Evolutionary conservation across 2,113 vertebrate genomes (phyloP).

Genomic region (Elaphurus davidianus): DNA sequence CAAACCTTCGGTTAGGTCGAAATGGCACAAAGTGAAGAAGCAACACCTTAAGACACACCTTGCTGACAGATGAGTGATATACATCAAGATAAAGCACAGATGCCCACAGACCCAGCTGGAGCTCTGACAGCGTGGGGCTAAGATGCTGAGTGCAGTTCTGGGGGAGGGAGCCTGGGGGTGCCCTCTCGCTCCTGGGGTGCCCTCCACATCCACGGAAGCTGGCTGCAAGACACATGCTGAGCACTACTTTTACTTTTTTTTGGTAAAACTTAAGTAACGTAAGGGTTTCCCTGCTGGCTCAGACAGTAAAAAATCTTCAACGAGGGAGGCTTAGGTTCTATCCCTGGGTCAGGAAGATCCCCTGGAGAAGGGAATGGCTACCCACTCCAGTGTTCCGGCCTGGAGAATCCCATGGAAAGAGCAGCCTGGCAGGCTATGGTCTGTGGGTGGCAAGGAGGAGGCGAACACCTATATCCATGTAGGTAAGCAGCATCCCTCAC

Average conservation of each 20-base stretch:
- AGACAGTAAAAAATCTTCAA: neutral
- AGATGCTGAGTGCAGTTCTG: neutral
- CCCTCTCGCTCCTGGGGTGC: neutral
- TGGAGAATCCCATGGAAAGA: neutral
- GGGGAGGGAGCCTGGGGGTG: neutral
- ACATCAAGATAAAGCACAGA: neutral
- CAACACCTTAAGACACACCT: neutral
- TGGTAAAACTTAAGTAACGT: neutral
- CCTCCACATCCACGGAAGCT: neutral
- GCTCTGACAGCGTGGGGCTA: rapidly evolving
- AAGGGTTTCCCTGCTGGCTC: neutral
- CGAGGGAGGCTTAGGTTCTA: neutral
- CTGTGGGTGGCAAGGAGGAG: neutral
- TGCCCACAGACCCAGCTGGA: neutral
- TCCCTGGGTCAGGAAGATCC: neutral
- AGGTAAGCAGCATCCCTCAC: neutral
- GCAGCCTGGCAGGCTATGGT: neutral
- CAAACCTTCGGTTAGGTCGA: neutral
- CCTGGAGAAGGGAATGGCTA: neutral
- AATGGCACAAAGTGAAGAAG: neutral
- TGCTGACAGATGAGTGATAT: neutral
- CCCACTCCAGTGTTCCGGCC: neutral
- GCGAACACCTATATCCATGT: neutral
- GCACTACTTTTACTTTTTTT: too few relatives aligned
- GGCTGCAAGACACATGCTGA: neutral